These are phyloP conservation scores for Brachystomella parvula DNA, from an alignment of 1,140 invertebrate genomes.

Conservation along the genomic window DNA sequence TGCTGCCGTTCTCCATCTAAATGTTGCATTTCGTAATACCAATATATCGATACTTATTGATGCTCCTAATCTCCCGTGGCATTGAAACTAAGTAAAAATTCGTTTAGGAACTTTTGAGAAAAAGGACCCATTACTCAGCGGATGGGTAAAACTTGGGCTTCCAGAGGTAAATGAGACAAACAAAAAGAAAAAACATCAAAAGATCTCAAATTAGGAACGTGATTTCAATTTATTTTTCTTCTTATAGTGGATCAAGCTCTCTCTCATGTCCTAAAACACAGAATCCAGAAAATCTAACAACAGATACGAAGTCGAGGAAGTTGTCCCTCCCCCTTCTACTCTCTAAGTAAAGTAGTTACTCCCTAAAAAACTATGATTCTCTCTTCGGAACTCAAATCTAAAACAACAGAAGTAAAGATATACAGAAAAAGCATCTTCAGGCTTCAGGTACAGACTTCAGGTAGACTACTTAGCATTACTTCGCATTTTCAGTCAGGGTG, in stretches of 20 bases:
- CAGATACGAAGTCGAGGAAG: no score
- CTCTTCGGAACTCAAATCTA: no score
- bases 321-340: no score
- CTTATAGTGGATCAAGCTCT: slow-evolving; percentile 68
- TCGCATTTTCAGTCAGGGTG: no score
- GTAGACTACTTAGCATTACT: no score
- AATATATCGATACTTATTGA: slow-evolving; percentile 10
- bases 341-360: no score
- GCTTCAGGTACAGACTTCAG: no score
- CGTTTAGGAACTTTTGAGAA: slow-evolving; percentile 65
- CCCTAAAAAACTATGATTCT: no score
- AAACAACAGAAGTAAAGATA: no score
- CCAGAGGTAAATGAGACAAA: slow-evolving; percentile 55
- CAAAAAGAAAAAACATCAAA: neutral
- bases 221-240: slow-evolving; percentile 45
- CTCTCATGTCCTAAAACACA: slow-evolving; percentile 64
- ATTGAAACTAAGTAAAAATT: slow-evolving; percentile 4
- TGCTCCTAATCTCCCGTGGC: neutral
- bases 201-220: slow-evolving; percentile 14
- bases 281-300: no score
- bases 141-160: slow-evolving; percentile 67
- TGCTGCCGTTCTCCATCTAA: slow-evolving; percentile 76
- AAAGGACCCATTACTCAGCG: slow-evolving; percentile 73
- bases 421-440: no score
- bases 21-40: slow-evolving; percentile 69